A percentile compares a stretch with the other conserved stretches of the same genome.
Conservation (phyloP, 2,797 vertebrate species). For the Danionella dracula region DNA sequence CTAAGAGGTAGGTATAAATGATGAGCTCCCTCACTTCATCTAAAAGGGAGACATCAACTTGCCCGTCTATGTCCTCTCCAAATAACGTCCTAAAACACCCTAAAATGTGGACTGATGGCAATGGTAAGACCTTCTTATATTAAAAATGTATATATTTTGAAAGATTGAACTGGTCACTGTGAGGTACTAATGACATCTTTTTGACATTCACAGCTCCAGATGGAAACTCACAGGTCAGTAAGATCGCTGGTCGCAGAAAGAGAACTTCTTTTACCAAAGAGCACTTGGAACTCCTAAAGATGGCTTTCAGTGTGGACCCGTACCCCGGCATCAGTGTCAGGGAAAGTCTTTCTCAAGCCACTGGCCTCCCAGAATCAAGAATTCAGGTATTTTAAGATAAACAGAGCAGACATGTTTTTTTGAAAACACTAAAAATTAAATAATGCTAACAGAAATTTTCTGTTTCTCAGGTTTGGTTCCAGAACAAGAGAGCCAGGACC, state of each 20-base stretch:
- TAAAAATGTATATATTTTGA: background rate
- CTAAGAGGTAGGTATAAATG: conserved; percentile 35
- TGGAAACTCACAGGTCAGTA: conserved; percentile 42
- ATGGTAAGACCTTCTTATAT: conserved; percentile 17
- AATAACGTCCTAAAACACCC: background rate
- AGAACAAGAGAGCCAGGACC: conserved; percentile 55
- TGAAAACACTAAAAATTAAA: background rate
- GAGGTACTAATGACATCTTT: background rate
- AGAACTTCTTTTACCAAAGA: conserved; percentile 51
- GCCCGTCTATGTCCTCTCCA: background rate
- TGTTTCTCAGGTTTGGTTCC: conserved; percentile 52
- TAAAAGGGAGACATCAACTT: too few relatives aligned
- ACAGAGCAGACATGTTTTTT: background rate
- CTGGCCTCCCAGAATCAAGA: conserved; percentile 53
- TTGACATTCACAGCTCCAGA: conserved; percentile 33
- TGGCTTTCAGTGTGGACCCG: conserved; percentile 49
- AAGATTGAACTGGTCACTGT: background rate
- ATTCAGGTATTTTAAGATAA: conserved; percentile 44
- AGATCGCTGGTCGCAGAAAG: conserved; percentile 48
- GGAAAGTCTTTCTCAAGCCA: conserved; percentile 50
- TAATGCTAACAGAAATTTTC: conserved; percentile 1
- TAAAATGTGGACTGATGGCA: conserved; percentile 44
- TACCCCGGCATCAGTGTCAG: conserved; percentile 53
- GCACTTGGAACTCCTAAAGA: conserved; percentile 47
- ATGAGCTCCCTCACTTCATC: conserved; percentile 2